These are phyloP conservation scores for Colossoma macropomum DNA, from an alignment of 2,113 vertebrate species.

Conservation along the genomic window DNA sequence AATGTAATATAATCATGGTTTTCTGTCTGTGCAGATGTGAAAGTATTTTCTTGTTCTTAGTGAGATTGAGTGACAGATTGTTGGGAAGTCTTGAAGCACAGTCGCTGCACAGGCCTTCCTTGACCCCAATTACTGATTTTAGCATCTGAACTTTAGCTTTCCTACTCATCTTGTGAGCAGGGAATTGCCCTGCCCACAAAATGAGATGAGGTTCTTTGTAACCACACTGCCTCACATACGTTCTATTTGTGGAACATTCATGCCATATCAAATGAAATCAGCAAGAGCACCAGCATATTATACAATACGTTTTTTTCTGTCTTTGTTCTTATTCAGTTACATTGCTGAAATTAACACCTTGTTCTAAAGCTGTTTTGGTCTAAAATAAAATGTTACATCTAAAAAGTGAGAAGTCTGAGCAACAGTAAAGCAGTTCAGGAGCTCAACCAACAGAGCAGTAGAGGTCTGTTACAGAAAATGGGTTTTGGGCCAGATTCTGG, in stretches of 20 bases:
- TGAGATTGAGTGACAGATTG: neutral
- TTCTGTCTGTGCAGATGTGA: no score
- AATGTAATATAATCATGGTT: no score
- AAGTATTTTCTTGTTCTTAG: no score
- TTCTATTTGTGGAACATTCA: neutral
- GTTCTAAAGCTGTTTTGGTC: no score
- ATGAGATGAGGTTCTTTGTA: neutral
- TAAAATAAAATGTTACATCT: no score
- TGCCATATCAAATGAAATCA: neutral
- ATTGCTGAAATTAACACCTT: no score
- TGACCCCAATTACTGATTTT: conserved; percentile 3
- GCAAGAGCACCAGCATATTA: neutral
- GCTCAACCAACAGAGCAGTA: no score
- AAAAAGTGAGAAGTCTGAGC: no score
- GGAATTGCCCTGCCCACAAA: neutral
- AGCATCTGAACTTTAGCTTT: neutral
- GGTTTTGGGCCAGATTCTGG: no score
- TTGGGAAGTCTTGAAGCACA: neutral
- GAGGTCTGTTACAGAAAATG: no score
- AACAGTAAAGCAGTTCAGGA: no score
- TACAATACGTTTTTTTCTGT: neutral
- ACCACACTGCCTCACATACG: neutral
- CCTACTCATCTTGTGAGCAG: neutral
- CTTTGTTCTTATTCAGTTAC: no score
- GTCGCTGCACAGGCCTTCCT: neutral